A percentile compares a stretch with the other conserved stretches of the same genome.
These are phyloP conservation scores for Chionomys nivalis DNA, from an alignment of 2,113 vertebrate species.

Conservation along the genomic window DNA sequence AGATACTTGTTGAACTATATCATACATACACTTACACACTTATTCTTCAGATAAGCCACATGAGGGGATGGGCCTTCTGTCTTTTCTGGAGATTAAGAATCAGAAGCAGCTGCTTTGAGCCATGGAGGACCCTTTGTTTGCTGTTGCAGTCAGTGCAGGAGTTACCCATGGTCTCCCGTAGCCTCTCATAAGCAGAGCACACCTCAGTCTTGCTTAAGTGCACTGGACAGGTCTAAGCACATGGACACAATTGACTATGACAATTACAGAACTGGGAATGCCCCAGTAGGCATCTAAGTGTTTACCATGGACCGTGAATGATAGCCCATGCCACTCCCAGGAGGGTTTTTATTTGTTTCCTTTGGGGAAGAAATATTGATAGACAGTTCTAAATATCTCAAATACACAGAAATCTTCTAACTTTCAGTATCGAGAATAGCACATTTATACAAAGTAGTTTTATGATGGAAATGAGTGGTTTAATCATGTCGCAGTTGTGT, in stretches of 20 bases:
- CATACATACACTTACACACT: not conserved
- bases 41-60: not conserved
- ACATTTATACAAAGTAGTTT: constrained; percentile 12
- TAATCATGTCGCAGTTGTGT: not conserved
- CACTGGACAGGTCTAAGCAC: not conserved
- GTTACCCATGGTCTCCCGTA: not conserved
- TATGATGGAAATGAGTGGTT: constrained; percentile 41
- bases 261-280: not conserved
- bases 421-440: not conserved
- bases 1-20: not conserved
- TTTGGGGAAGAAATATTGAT: not conserved
- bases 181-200: not conserved
- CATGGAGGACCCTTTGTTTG: not conserved
- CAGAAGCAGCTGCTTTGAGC: not conserved
- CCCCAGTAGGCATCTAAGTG: not conserved
- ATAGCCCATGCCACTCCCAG: not conserved
- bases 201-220: not conserved
- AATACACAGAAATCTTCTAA: not conserved
- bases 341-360: not conserved
- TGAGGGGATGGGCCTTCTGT: too few relatives aligned
- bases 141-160: not conserved
- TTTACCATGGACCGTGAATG: not conserved
- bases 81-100: not conserved
- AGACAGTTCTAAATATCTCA: not conserved
- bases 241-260: not conserved